These are phyloP conservation scores for Montipora cactus DNA, from an alignment of 64 coral and sea anemone genomes.

Conservation along the genomic window DNA sequence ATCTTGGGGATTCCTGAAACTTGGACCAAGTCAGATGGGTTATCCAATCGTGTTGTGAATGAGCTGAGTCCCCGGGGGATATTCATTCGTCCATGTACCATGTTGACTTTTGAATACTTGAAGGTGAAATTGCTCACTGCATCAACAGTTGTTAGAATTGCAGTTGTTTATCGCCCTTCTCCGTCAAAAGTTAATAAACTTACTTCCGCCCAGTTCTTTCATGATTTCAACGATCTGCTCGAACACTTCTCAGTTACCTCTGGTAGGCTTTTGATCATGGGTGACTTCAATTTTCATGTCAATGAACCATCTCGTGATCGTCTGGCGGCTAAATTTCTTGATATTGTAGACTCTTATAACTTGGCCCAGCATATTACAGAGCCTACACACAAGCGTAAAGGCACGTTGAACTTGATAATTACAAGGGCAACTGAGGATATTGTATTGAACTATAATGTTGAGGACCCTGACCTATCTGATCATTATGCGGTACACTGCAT, in stretches of 20 bases:
- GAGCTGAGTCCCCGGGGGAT: slow-evolving; percentile 58
- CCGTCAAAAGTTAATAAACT: too few species aligned
- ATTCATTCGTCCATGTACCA: slow-evolving; percentile 59
- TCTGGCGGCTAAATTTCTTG: slow-evolving; percentile 37
- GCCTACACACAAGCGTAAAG: neutral
- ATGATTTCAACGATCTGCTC: slow-evolving; percentile 45
- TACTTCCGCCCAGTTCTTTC: slow-evolving; percentile 26
- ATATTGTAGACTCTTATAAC: slow-evolving; percentile 26
- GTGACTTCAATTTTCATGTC: slow-evolving; percentile 15
- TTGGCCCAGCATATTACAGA: slow-evolving; percentile 35
- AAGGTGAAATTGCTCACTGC: slow-evolving; percentile 27
- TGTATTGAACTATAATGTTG: slow-evolving; percentile 25
- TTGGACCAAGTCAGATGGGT: slow-evolving; percentile 40
- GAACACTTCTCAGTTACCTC: slow-evolving; percentile 9
- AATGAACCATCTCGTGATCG: neutral
- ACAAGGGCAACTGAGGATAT: slow-evolving; percentile 21
- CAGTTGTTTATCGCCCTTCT: slow-evolving; percentile 6
- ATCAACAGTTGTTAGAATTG: slow-evolving; percentile 53
- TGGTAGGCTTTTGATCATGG: slow-evolving; percentile 18
- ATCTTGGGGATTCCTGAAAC: slow-evolving; percentile 49
- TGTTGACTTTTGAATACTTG: slow-evolving; percentile 24
- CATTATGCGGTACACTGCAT: slow-evolving; percentile 19
- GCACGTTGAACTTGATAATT: slow-evolving; percentile 26
- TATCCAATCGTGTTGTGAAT: slow-evolving; percentile 39
- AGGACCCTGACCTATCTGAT: slow-evolving; percentile 6